Conservation (phyloP, 2,797 vertebrate species). For the Rhinatrema bivittatum region DNA sequence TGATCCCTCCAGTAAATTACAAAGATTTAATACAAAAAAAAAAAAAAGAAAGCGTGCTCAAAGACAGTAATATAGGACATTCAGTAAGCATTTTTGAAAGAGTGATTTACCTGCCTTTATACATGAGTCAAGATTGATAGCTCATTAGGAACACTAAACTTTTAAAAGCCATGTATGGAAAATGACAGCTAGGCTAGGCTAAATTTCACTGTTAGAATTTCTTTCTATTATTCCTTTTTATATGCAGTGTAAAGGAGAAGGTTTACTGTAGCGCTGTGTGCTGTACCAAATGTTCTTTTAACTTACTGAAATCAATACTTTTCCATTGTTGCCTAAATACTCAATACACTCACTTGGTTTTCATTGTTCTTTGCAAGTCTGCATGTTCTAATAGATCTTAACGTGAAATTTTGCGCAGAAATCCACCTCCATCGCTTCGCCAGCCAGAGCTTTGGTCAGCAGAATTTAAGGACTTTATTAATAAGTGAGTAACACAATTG, state of each 20-base stretch:
- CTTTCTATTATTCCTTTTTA: slow-evolving; percentile 5
- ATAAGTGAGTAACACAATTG: slow-evolving; percentile 92
- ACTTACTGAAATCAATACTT: slow-evolving; percentile 15
- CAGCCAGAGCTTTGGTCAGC: slow-evolving; percentile 90
- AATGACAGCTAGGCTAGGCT: slow-evolving; percentile 4
- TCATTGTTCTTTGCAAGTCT: slow-evolving; percentile 17
- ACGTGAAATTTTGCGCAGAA: slow-evolving; percentile 70
- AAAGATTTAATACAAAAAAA: slow-evolving; percentile 9
- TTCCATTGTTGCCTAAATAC: slow-evolving; percentile 2
- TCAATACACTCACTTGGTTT: slow-evolving; percentile 25
- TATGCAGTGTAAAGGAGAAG: slow-evolving; percentile 12
- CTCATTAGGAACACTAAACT: slow-evolving; percentile 19
- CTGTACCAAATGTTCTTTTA: slow-evolving; percentile 6
- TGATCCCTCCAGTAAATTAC: slow-evolving; percentile 1
- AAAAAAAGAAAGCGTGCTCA: slow-evolving; percentile 6
- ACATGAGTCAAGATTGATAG: slow-evolving; percentile 32
- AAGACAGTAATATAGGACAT: slow-evolving; percentile 5
- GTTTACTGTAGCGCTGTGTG: slow-evolving; percentile 7
- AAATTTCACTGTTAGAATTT: too few species aligned
- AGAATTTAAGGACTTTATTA: slow-evolving; percentile 90
- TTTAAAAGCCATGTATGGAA: slow-evolving; percentile 26
- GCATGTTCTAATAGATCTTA: slow-evolving; percentile 39
- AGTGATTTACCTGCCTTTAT: slow-evolving; percentile 19
- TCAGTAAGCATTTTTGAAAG: slow-evolving; percentile 22
- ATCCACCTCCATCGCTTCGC: slow-evolving; percentile 82